Base-by-base conservation (phyloP, 2,888 invertebrate genomes). In the Spodoptera littoralis region DNA sequence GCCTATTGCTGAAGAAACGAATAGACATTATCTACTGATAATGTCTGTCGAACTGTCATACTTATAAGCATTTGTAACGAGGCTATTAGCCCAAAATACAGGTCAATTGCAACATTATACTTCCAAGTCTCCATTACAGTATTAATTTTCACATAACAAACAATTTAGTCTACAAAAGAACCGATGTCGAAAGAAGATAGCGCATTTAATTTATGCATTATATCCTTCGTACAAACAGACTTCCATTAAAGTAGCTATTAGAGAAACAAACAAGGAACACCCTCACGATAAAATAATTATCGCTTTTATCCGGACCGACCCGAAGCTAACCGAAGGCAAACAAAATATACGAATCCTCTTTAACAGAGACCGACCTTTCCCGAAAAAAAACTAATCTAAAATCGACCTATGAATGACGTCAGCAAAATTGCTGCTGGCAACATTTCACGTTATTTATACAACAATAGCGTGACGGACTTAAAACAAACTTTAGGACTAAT, bases 261-360 rank as follows among this genome's bases (percentile, higher is more conserved):
- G 89, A 93, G 90, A 94, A 94, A 94, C 94, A 94, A 94, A 94
- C 93, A 94, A 92, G 92, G 83, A 89, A 89, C 91, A 89, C 88
- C 88, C 84, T 80, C 81, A 86, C 90, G 89, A 92, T 94, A 92
- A 92, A 94, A 93, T 93, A 94, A 94, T 94, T 92, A 93, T 91
- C 92, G 89, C 92, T 90, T 94, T 92, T 89, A 94, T 91, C 91
- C 89, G 70, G 74, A 82, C 88, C 89, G 88, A 86, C 81, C 84
- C 66, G 55, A 64, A 65, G 53, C 59, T 59, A 60, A 60, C 44
- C 73, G 77, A 78, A 76, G 65, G 65, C 72, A 81, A 83, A 81
- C 80, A 77, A 63, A 79, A 77, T 69, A 73, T 80, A 85, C 75
- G 71, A 88, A 87, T 83, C 83, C 36, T 56, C 85, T 87, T 88